Evolutionary conservation across 2,113 vertebrate species (phyloP), one percentile per base, ranked within the genome.

Genomic region (Pelvicachromis taeniatus): DNA sequence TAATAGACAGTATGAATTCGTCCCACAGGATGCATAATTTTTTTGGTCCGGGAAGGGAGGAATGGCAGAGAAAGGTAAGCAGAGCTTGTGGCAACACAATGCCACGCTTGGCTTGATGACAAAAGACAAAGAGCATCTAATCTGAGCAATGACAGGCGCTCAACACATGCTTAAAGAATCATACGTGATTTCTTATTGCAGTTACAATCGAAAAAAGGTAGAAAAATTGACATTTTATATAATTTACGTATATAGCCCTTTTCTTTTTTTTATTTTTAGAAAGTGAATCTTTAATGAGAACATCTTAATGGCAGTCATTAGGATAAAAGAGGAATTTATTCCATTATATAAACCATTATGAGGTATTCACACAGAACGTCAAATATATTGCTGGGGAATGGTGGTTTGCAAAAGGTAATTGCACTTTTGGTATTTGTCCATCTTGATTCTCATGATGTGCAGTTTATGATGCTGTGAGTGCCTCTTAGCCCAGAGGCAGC

Each of bases 101-200:
- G 31, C 48, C 13, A 31, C 9, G 80, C n/a, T 33, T 33, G 78
- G 56, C 75, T 55, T 80, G 59, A 59, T 81, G 81, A 92, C 85
- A 91, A 88, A 84, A 85, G 48, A 88, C 63, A 86, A 89, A 84
- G 83, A 91, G 90, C 81, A 78, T 90, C 89, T 79, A 2, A 68
- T 29, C 29, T 81, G 86, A 83, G 53, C 21, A 50, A 61, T 38
- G 7, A 77, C 6, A 5, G 26, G 7, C 21, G 84, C 54, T 55
- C 40, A 84, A 73, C 17, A 19, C 50, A 81, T 50, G 38, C 54
- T 80, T 77, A 82, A 82, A 35, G 35, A 85, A 83, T 53, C 48
- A 80, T 77, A 78, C 65, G 73, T 50, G 13, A 13, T n/a, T 56
- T 63, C 17, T 79, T 31, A 58, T 81, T 23, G 10, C 21, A 79